Conservation (phyloP, 2,113 vertebrate genomes). For the Aepyceros melampus region DNA sequence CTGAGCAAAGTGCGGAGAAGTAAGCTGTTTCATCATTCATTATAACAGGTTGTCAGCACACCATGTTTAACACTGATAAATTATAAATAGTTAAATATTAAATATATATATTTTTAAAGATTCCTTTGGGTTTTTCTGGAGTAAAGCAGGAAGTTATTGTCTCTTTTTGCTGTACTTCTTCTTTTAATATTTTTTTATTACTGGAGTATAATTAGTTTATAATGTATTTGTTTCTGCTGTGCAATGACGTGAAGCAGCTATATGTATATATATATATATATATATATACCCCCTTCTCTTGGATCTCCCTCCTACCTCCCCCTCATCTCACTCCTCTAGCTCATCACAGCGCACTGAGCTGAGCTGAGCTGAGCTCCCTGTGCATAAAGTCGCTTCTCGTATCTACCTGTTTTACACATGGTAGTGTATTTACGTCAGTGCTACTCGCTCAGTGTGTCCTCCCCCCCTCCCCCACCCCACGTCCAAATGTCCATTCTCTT, state of each 20-base stretch:
- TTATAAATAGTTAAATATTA: background rate
- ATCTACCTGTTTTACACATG: background rate
- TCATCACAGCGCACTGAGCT: background rate
- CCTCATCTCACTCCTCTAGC: background rate
- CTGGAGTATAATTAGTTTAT: background rate
- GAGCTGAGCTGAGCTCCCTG: background rate
- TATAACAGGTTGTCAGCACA: background rate
- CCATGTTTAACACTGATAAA: background rate
- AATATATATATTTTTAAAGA: background rate
- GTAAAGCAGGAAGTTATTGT: background rate
- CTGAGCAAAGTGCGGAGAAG: background rate
- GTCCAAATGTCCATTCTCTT: background rate
- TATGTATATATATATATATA: background rate
- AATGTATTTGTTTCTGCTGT: background rate
- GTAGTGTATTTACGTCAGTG: background rate
- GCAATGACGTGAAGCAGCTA: background rate
- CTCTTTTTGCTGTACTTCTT: background rate
- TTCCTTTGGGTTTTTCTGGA: background rate
- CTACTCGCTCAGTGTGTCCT: background rate
- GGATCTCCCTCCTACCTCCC: background rate
- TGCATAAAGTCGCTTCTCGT: background rate
- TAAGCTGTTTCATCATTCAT: background rate
- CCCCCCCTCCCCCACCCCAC: background rate
- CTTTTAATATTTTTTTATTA: background rate
- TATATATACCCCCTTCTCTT: background rate